These are phyloP conservation scores for Porites rus DNA, from an alignment of 92 coral and sea anemone genomes.

Conservation along the genomic window DNA sequence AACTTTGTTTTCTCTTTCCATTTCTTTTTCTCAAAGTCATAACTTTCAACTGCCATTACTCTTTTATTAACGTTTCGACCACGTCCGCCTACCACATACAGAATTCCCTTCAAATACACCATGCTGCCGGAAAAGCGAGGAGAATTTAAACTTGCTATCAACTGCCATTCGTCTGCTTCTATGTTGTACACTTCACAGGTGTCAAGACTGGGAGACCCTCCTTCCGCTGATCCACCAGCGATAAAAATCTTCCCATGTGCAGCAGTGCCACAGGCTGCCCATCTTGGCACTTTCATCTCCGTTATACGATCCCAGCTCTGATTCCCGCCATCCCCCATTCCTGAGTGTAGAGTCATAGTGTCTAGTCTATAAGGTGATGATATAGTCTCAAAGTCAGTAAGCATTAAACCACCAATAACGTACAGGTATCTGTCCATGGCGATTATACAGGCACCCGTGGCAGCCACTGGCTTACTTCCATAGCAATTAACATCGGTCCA, in stretches of 20 bases:
- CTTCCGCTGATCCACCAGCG: not conserved
- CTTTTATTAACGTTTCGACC: too few species aligned
- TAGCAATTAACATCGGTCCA: too few species aligned
- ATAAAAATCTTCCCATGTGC: not conserved
- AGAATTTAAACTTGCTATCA: not conserved
- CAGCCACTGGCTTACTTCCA: not conserved
- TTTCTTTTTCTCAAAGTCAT: too few species aligned
- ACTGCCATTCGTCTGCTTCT: not conserved
- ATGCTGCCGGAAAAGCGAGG: not conserved
- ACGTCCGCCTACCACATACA: not conserved
- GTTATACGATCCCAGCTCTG: not conserved
- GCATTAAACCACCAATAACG: not conserved
- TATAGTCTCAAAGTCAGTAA: not conserved
- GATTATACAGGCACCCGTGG: not conserved
- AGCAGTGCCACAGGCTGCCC: not conserved
- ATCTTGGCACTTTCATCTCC: not conserved
- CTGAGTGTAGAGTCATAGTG: not conserved
- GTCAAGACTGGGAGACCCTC: not conserved
- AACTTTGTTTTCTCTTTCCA: too few species aligned
- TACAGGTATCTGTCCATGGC: not conserved
- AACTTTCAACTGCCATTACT: too few species aligned
- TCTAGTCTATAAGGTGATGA: not conserved
- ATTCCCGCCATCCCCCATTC: not conserved
- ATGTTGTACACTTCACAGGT: constrained; percentile 21
- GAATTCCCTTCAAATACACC: not conserved